phyloP scores from a whole-genome alignment of 1,140 invertebrate species.

The Euwallacea similis region DNA sequence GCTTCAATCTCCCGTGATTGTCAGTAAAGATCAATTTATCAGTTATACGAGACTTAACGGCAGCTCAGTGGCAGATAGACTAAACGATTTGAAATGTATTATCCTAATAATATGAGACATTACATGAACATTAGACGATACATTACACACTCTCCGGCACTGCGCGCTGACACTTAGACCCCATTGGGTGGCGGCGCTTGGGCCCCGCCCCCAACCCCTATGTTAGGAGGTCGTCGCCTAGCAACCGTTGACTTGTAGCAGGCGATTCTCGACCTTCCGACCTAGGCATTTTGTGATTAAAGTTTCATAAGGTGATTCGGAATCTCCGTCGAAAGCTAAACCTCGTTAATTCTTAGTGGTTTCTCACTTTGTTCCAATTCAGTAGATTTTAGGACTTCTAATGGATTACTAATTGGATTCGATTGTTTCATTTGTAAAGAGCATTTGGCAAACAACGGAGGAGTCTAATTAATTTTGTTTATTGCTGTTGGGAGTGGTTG shows the following conservation, averaged over 20 bases:
- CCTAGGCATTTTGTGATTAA: slow-evolving; percentile 27
- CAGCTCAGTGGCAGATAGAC: slow-evolving; percentile 49
- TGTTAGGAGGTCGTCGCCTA: slow-evolving; percentile 44
- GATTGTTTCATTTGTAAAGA: slow-evolving; percentile 14
- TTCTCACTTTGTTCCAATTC: slow-evolving; percentile 21
- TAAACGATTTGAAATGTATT: slow-evolving; percentile 56
- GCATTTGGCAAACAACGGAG: neutral
- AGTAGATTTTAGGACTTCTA: slow-evolving; percentile 24
- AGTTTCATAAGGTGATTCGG: slow-evolving; percentile 26
- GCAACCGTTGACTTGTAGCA: slow-evolving; percentile 40
- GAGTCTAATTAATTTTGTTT: neutral
- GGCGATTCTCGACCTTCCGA: slow-evolving; percentile 41
- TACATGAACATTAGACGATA: slow-evolving; percentile 55
- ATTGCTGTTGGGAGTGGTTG: no score
- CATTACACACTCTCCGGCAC: slow-evolving; percentile 47
- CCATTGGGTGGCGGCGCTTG: slow-evolving; percentile 38
- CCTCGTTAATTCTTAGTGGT: slow-evolving; percentile 29
- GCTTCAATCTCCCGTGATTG: slow-evolving; percentile 2
- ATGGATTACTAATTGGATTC: slow-evolving; percentile 31
- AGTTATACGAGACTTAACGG: slow-evolving; percentile 22
- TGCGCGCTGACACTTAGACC: slow-evolving; percentile 46
- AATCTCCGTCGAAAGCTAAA: slow-evolving; percentile 16
- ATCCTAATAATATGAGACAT: slow-evolving; percentile 55
- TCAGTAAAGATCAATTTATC: slow-evolving; percentile 13
- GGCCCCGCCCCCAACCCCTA: slow-evolving; percentile 47